These are phyloP conservation scores for Malacoraja senta DNA, from an alignment of 2,797 vertebrate species.

Conservation along the genomic window DNA sequence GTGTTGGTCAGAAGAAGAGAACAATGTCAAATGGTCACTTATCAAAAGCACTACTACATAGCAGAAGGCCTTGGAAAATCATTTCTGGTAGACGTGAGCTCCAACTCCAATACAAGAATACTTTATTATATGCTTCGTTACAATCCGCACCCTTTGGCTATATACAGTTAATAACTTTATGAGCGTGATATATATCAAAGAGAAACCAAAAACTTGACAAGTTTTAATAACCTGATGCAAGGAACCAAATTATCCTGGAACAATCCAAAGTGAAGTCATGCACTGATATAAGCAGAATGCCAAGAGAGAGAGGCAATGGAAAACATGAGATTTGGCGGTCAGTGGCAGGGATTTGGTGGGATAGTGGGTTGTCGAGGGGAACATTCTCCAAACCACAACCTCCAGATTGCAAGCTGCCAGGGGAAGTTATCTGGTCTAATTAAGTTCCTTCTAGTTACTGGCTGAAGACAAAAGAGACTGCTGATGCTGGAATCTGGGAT, in stretches of 20 bases:
- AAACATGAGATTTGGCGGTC: background rate
- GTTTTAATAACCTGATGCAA: background rate
- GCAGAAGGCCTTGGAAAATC: background rate
- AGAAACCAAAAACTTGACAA: background rate
- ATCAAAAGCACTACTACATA: background rate
- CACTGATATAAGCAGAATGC: background rate
- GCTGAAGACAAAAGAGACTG: no score
- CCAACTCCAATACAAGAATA: slow-evolving; percentile 22
- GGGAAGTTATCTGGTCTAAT: background rate
- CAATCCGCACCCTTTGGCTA: slow-evolving; percentile 34
- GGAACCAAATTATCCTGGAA: slow-evolving; percentile 13
- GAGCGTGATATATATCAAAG: background rate
- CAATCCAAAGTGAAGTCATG: background rate
- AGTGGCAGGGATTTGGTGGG: background rate
- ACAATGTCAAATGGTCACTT: no score
- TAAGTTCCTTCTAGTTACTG: no score
- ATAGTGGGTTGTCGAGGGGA: background rate
- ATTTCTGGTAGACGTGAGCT: background rate
- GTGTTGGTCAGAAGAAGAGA: no score
- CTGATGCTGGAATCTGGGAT: no score
- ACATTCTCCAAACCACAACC: background rate
- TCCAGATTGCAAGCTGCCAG: background rate
- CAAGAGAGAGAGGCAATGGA: background rate
- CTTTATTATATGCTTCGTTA: slow-evolving; percentile 30
- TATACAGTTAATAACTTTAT: slow-evolving; percentile 24